Evolutionary conservation across 2,113 vertebrate genomes (phyloP), one percentile per base, ranked within the genome.

Genomic region (Solea solea): DNA sequence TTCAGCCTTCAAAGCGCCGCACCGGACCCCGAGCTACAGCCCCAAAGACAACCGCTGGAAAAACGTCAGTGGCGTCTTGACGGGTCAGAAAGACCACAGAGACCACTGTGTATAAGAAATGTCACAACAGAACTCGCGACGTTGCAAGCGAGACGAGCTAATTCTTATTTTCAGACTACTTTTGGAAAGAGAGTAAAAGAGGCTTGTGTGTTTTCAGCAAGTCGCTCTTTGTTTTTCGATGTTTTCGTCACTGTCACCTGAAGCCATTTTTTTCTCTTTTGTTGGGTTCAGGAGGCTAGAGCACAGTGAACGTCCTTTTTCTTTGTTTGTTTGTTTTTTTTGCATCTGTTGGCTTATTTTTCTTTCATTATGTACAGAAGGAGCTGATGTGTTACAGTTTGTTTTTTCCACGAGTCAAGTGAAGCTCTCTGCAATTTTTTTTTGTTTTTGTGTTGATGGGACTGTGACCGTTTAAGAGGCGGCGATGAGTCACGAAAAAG

Each of bases 41-140:
- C 95, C 96, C 91, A 95, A 97, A 95, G 96, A 97, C 94, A 99
- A 98, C 95, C 95, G 95, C 64, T 94, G 94, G 63, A 95, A 96
- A 95, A 95, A 95, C 84, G 86, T 91, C 90, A 94, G 93, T 57
- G 89, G 91, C 58, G 91, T 86, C 75, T 71, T 83, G 58, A 88
- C 69, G 75, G 83, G 92, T 89, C 89, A 90, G 13, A 90, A 89
- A 89, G 94, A 93, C 66, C 90, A 89, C 90, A 94, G 90, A 94
- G 95, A 96, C 89, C 95, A 94, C 83, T 89, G 89, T 34, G 81
- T 90, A 64, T 91, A 72, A 86, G 87, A 78, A 11, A 58, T 60
- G 44, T 50, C 61, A 72, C 59, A 42, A 46, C 66, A 81, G 59
- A 69, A 91, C 83, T 88, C 64, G 41, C 74, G 7, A 39, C 49